These are phyloP conservation scores for Metopia argyrocephala DNA, from an alignment of 2,888 invertebrate genomes.

Conservation along the genomic window DNA sequence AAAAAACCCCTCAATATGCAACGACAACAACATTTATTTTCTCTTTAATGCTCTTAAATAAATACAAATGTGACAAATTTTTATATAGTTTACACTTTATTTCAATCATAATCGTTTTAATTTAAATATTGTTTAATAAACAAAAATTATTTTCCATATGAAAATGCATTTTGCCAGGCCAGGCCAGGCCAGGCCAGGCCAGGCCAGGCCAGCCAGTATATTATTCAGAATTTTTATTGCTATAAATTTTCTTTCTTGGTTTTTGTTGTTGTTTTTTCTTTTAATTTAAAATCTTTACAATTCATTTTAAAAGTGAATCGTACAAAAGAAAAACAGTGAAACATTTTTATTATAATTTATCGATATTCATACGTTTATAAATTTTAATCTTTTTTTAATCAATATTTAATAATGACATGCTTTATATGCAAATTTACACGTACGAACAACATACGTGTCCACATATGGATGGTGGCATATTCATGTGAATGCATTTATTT, in stretches of 20 bases:
- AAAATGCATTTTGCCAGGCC: too few species aligned
- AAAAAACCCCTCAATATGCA: neutral
- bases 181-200: too few species aligned
- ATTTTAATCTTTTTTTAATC: constrained; percentile 62
- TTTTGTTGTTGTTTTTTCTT: too few species aligned
- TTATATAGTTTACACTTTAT: neutral
- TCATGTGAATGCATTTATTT: neutral
- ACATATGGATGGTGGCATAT: neutral
- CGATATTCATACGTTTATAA: constrained; percentile 29
- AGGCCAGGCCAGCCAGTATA: too few species aligned
- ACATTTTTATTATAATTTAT: constrained; percentile 41
- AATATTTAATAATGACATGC: constrained; percentile 57
- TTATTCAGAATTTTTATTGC: neutral
- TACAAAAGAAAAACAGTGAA: neutral
- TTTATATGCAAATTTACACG: constrained; percentile 1
- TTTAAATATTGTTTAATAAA: constrained; percentile 8
- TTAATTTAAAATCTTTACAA: constrained; percentile 19
- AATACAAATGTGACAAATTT: neutral
- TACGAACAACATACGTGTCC: neutral
- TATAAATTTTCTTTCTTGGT: neutral
- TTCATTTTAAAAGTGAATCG: constrained; percentile 15
- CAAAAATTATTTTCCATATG: too few species aligned
- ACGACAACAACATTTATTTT: neutral
- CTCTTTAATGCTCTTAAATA: neutral
- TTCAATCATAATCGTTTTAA: constrained; percentile 22